These are phyloP conservation scores for Vollenhovia emeryi DNA, from an alignment of 1,140 invertebrate genomes.

Conservation along the genomic window DNA sequence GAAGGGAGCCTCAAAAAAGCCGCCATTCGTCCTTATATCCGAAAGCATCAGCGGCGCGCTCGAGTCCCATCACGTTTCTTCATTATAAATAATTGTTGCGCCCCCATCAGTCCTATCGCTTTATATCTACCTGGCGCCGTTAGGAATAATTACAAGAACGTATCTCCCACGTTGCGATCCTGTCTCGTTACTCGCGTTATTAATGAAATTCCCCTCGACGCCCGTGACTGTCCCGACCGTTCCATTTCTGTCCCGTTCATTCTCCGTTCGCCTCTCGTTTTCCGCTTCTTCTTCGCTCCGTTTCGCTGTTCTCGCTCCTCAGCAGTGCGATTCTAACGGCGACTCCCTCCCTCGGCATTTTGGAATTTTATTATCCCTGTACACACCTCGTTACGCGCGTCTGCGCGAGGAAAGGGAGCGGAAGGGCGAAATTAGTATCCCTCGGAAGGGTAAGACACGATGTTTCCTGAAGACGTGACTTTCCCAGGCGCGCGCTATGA, in stretches of 20 bases:
- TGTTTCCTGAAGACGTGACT: background rate
- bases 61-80: constrained; percentile 40
- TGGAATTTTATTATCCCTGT: constrained; percentile 66
- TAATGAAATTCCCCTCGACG: constrained; percentile 50
- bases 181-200: constrained; percentile 56
- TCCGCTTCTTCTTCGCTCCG: background rate
- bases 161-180: constrained; percentile 5
- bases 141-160: constrained; percentile 50
- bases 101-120: constrained; percentile 4
- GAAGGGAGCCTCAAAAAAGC: background rate
- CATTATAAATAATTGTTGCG: constrained; percentile 58
- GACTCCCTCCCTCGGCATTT: constrained; percentile 29
- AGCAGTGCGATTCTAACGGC: constrained; percentile 24
- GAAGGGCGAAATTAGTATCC: constrained; percentile 16
- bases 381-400: constrained; percentile 49
- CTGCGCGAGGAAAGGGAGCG: background rate
- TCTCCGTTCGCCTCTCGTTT: background rate
- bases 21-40: background rate
- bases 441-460: background rate
- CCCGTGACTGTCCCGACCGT: background rate
- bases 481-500: background rate
- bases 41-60: background rate
- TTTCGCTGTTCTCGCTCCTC: background rate
- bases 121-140: background rate
- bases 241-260: background rate